phyloP scores from a whole-genome alignment of 2,797 vertebrate species.

The Spea hammondii region DNA sequence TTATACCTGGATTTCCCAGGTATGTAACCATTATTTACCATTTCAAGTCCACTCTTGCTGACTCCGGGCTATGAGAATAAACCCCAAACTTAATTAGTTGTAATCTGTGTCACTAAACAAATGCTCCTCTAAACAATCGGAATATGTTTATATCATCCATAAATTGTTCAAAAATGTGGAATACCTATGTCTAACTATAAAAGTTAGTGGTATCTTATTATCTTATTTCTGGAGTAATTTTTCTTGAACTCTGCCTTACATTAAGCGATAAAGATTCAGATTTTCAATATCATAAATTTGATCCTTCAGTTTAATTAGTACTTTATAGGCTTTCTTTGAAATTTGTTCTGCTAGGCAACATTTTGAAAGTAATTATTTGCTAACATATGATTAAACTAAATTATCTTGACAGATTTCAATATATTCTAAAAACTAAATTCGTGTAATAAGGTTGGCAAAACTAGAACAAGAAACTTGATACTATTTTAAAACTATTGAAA shows the following conservation, averaged over 20 bases:
- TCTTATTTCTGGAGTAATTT: too few relatives aligned
- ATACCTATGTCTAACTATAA: too few relatives aligned
- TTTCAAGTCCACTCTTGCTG: too few relatives aligned
- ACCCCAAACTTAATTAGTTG: too few relatives aligned
- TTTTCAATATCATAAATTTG: constrained; percentile 22
- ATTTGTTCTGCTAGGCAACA: constrained; percentile 18
- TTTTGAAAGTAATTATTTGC: constrained; percentile 35
- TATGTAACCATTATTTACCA: too few relatives aligned
- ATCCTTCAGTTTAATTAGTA: constrained; percentile 28
- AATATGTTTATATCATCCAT: too few relatives aligned
- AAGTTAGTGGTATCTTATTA: too few relatives aligned
- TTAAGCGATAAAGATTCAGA: not conserved
- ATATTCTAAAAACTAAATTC: constrained; percentile 1
- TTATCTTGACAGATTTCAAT: constrained; percentile 39
- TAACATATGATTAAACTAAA: constrained; percentile 41
- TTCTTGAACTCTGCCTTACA: not conserved
- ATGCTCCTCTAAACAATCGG: too few relatives aligned
- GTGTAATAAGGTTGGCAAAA: not conserved
- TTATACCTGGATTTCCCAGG: too few relatives aligned
- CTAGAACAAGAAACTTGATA: not conserved
- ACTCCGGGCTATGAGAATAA: too few relatives aligned
- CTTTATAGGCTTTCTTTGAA: constrained; percentile 24
- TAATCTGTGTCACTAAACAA: too few relatives aligned
- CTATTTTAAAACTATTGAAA: not conserved
- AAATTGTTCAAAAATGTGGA: too few relatives aligned